Base-by-base conservation (phyloP, 1,140 invertebrate species). In the Hermatobates lingyangjiaoensis region DNA sequence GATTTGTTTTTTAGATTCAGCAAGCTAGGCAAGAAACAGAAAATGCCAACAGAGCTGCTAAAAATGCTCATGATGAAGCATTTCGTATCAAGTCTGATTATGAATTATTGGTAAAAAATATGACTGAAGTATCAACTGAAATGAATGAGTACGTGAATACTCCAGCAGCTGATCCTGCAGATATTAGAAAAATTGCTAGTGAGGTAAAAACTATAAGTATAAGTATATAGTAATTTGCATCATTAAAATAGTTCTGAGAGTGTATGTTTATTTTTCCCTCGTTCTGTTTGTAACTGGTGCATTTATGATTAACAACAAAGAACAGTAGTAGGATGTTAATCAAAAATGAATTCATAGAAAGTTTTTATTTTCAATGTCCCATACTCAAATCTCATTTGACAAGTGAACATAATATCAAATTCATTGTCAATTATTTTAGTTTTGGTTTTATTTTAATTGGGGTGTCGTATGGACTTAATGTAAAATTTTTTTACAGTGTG, bases 111-210 rank as follows among this genome's bases (percentile, higher is more conserved):
- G 65, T 70, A 3, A 64, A 62, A 27, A 65, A 73, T 1, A 60
- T 80, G 1, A 67, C 73, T 21, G 69, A 73, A 23, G 62, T 80
- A 2, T 77, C 84, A 21, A 69, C 75, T 1, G 73, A 80, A 57
- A 79, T 95, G 20, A 75, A 76, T 52, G 75, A 80, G 48, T 87
- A 89, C 62, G 64, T 92, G 51, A 74, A 74, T 12, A 77, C 80
- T 56, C 76, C 80, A 0, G 81, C 80, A 14, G 80, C 86, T 1
- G 81, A 78, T 40, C 87, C 90, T 0, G 70, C 76, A 14, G 85
- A 91, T 61, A 84, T 95, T 24, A 74, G 83, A 58, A 72, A 75
- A 40, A 61, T 87, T 50, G 84, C 87, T 1, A 71, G 85, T 61
- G 71, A 86, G 56, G 87, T 91, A 38, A 62, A 58, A 55, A 24